Conservation (phyloP, 2,113 vertebrate species). For the Nibea coibor region DNA sequence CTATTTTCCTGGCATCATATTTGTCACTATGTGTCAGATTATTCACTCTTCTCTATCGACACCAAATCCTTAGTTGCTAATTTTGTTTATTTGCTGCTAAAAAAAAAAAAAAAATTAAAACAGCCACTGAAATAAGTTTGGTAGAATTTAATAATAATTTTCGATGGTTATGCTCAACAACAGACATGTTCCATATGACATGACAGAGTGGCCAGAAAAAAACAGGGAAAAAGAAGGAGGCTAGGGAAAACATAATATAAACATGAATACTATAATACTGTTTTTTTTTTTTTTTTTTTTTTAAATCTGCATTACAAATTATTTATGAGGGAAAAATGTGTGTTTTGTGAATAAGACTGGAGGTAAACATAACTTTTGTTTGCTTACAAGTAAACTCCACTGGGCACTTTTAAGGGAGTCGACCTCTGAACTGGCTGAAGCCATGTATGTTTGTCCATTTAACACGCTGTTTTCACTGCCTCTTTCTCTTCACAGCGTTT, state of each 20-base stretch:
- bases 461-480: not conserved
- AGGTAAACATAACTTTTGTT: not conserved
- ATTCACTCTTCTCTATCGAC: too few relatives aligned
- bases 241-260: not conserved
- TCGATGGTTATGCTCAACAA: not conserved
- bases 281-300: too few relatives aligned
- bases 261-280: too few relatives aligned
- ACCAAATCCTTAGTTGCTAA: too few relatives aligned
- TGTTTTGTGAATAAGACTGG: too few relatives aligned
- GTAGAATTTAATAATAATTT: too few relatives aligned
- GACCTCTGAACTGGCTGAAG: not conserved
- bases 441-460: not conserved
- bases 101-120: not conserved
- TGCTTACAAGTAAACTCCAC: not conserved
- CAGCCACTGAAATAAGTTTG: not conserved
- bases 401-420: not conserved
- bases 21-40: too few relatives aligned
- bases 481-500: not conserved
- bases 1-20: too few relatives aligned
- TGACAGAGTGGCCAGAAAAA: not conserved
- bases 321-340: too few relatives aligned
- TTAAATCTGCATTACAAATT: too few relatives aligned
- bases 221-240: not conserved
- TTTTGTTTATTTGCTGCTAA: not conserved
- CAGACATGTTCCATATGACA: not conserved